Evolutionary conservation across 2,888 invertebrate genomes (phyloP).

Genomic region (Punctoribates punctum): DNA sequence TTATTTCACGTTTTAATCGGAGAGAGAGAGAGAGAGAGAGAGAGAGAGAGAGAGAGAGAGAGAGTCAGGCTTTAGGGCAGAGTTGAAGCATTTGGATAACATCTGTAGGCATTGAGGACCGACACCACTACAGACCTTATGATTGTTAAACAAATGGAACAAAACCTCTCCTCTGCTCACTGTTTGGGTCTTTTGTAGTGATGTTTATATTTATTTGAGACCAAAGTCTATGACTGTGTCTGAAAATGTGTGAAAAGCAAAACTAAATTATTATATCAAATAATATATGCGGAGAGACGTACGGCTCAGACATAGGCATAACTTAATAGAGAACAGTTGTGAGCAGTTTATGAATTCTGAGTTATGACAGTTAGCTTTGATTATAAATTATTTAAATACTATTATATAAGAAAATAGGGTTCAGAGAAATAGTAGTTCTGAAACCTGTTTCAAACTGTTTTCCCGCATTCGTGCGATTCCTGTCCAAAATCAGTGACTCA

Average conservation of each 20-base stretch:
- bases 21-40: not conserved
- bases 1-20: not conserved
- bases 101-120: constrained; percentile 5
- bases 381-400: constrained; percentile 6
- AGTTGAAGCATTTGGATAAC: constrained; percentile 6
- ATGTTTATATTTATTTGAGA: constrained; percentile 15
- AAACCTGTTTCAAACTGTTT: not conserved
- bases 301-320: not conserved
- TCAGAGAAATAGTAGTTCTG: not conserved
- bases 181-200: not conserved
- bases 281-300: not conserved
- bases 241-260: constrained; percentile 3
- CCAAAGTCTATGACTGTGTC: not conserved
- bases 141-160: not conserved
- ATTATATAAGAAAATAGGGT: constrained; percentile 5
- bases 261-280: not conserved
- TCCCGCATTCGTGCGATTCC: not conserved
- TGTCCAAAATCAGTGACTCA: constrained; percentile 7
- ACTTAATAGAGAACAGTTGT: not conserved
- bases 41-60: constrained; percentile 4
- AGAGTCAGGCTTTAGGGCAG: not conserved
- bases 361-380: constrained; percentile 16
- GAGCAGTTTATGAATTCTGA: not conserved
- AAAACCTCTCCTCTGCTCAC: not conserved
- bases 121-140: not conserved